These are phyloP conservation scores for Ivindomyrus marchei DNA, from an alignment of 2,113 vertebrate species.

Conservation along the genomic window DNA sequence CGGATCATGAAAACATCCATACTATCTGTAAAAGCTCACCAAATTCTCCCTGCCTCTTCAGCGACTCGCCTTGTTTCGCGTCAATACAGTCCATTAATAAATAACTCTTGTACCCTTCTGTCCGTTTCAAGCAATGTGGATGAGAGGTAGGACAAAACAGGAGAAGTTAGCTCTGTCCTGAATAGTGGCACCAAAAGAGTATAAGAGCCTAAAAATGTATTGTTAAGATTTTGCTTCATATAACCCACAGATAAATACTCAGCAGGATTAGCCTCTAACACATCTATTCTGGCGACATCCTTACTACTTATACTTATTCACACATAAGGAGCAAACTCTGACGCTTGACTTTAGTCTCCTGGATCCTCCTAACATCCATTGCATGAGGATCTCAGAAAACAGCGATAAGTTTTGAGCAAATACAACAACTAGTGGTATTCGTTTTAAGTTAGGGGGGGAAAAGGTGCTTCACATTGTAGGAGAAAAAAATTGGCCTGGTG, in stretches of 20 bases:
- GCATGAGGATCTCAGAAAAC: neutral
- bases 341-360: neutral
- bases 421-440: slow-evolving; percentile 11
- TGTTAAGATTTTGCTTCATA: neutral
- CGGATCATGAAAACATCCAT: neutral
- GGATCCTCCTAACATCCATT: neutral
- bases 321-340: neutral
- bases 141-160: slow-evolving; percentile 3
- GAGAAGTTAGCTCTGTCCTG: neutral
- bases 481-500: neutral
- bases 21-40: neutral
- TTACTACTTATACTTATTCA: neutral
- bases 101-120: neutral
- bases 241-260: neutral
- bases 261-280: neutral
- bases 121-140: neutral
- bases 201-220: neutral
- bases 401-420: neutral
- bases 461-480: neutral
- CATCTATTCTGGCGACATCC: neutral
- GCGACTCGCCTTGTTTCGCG: neutral
- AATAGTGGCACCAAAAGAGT: neutral
- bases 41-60: neutral
- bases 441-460: neutral
- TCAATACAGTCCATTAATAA: neutral